Conservation (phyloP, 2,113 vertebrate species). For the Telmatochromis sp. region DNA sequence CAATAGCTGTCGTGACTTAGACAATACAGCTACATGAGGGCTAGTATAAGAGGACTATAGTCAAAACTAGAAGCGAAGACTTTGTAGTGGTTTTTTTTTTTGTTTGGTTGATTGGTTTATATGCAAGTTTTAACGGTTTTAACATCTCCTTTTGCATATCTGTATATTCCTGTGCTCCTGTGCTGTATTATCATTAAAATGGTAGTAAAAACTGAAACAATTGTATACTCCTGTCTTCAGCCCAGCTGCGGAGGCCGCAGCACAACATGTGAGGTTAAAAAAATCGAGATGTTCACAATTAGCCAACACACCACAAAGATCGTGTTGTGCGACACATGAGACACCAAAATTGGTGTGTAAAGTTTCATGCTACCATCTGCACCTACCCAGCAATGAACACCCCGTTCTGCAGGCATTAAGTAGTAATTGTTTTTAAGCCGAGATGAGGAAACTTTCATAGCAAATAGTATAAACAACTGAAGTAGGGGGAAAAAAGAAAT, state of each 20-base stretch:
- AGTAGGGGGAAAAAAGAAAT: not conserved
- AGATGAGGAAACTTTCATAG: not conserved
- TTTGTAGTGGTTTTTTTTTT: not conserved
- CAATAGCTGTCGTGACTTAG: not conserved
- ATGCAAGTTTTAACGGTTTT: not conserved
- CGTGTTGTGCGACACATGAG: not conserved
- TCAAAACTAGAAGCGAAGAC: not conserved
- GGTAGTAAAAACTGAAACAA: not conserved
- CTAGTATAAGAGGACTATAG: not conserved
- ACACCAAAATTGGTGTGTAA: not conserved
- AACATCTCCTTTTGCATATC: not conserved
- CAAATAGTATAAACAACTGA: not conserved
- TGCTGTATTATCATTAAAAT: not conserved
- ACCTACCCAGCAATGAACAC: not conserved
- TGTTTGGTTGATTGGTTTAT: not conserved
- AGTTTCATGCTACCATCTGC: not conserved
- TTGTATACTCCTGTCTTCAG: not conserved
- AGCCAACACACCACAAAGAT: not conserved
- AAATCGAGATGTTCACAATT: not conserved
- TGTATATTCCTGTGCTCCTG: not conserved
- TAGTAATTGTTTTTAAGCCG: not conserved
- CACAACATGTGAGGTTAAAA: not conserved
- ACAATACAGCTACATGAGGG: not conserved
- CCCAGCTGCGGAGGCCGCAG: not conserved
- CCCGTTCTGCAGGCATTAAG: not conserved